A percentile compares a stretch with the other conserved stretches of the same genome.
phyloP scores from a whole-genome alignment of 2,888 invertebrate genomes.

The Lycocerus yunnanus region DNA sequence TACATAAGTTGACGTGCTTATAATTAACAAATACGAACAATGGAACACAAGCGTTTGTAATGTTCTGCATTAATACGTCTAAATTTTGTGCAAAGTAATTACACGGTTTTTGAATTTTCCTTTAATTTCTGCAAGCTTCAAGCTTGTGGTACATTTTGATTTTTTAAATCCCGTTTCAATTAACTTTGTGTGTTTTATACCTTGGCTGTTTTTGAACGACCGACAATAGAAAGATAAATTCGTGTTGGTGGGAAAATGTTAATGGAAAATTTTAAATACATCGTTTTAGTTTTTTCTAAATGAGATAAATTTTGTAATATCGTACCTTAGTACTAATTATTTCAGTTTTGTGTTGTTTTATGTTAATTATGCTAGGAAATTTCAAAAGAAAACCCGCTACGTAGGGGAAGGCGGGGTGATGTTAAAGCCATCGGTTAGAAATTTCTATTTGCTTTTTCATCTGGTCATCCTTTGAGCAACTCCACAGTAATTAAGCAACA shows the following conservation, averaged over 20 bases:
- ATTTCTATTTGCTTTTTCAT: background rate
- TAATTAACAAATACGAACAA: background rate
- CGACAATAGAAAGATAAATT: background rate
- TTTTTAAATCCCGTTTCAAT: background rate
- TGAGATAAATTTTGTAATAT: background rate
- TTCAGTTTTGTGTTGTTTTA: background rate
- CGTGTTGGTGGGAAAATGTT: background rate
- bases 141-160: background rate
- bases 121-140: background rate
- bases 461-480: background rate
- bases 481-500: background rate
- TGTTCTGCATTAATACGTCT: background rate
- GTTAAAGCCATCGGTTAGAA: background rate
- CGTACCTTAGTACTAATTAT: too few relatives aligned
- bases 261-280: background rate
- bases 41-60: too few relatives aligned
- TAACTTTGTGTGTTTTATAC: background rate
- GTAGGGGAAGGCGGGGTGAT: background rate
- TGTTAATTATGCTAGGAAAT: background rate
- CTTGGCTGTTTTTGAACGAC: background rate
- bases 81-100: background rate
- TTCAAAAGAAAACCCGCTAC: background rate
- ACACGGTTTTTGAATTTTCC: background rate
- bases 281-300: background rate
- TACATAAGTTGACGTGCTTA: background rate